phyloP scores from a whole-genome alignment of 1,140 invertebrate species.

The Drosophila nebulosa region DNA sequence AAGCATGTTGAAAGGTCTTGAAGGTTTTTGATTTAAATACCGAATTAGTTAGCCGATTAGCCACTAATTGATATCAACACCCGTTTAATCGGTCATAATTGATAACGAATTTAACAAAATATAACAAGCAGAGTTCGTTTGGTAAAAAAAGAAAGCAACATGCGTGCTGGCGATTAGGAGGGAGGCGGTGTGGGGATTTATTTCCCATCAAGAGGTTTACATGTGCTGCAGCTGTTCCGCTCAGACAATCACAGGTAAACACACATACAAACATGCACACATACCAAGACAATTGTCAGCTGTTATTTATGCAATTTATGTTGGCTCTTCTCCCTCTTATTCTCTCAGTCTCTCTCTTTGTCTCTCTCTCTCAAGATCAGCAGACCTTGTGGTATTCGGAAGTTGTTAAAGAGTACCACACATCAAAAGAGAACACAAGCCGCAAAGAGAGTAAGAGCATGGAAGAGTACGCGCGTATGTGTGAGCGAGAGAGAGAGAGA shows the following conservation, averaged over 20 bases:
- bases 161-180: not conserved
- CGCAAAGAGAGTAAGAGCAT: not conserved
- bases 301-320: conserved; percentile 21
- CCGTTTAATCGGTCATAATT: not conserved
- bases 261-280: conserved; percentile 8
- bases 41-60: no score
- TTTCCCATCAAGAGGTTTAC: conserved; percentile 19
- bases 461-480: not conserved
- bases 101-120: not conserved
- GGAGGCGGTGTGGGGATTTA: not conserved
- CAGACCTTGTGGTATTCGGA: not conserved
- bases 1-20: no score
- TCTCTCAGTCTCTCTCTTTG: not conserved
- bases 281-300: conserved; percentile 23
- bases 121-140: no score
- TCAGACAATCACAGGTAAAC: conserved; percentile 50
- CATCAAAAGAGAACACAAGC: not conserved
- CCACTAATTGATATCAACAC: no score
- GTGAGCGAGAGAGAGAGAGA: not conserved
- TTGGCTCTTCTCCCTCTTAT: not conserved
- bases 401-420: not conserved
- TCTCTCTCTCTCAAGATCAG: not conserved
- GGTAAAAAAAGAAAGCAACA: not conserved
- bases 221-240: conserved; percentile 56
- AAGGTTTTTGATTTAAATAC: no score